These are phyloP conservation scores for Polymixis flavicincta DNA, from an alignment of 2,888 invertebrate species.

Conservation along the genomic window DNA sequence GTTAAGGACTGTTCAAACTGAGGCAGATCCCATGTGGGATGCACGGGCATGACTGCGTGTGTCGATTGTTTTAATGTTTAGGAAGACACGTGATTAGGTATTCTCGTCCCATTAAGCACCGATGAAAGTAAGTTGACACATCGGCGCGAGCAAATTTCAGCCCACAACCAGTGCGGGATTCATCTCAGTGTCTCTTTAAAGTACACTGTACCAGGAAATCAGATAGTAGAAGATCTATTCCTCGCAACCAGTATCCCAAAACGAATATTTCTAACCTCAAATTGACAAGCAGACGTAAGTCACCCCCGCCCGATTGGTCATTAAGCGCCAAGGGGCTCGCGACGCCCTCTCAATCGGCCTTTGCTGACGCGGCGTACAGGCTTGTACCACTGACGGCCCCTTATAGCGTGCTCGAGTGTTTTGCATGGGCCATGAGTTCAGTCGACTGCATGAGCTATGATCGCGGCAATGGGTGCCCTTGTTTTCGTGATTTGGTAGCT, in stretches of 20 bases:
- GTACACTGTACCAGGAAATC: neutral
- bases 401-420: slow-evolving; percentile 61
- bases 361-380: slow-evolving; percentile 52
- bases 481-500: neutral
- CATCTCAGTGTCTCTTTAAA: neutral
- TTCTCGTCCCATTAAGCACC: neutral
- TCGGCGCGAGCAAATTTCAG: neutral
- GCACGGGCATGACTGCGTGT: neutral
- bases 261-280: slow-evolving; percentile 50
- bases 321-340: slow-evolving; percentile 68
- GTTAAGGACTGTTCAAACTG: neutral
- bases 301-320: slow-evolving; percentile 60
- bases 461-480: slow-evolving; percentile 17
- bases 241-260: neutral
- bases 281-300: slow-evolving; percentile 52
- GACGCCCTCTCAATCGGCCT: slow-evolving; percentile 70
- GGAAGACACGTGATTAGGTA: neutral
- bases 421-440: slow-evolving; percentile 56
- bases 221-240: neutral
- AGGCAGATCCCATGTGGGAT: neutral
- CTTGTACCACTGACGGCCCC: slow-evolving; percentile 70
- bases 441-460: slow-evolving; percentile 33
- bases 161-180: neutral
- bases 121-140: neutral
- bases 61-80: neutral